Base-by-base conservation (phyloP, 1,140 invertebrate species). In the Aphaenogaster rudis region DNA sequence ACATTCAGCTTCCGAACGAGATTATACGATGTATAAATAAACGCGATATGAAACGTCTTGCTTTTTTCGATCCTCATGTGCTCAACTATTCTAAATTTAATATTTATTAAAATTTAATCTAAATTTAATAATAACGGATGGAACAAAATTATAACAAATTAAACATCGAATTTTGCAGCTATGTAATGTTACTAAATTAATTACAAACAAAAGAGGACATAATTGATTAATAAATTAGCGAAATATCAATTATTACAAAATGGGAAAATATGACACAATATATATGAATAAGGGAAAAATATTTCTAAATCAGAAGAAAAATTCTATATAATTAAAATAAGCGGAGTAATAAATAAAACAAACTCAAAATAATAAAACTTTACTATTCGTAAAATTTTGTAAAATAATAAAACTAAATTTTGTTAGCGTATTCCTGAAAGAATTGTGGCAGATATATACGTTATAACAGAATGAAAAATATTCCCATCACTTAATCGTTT, bases 71-170 rank as follows among this genome's bases (percentile, higher is more conserved):
- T 28, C n/a, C 17, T 71, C 45, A 15, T 28, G 54, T 79, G 11
- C 74, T 69, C 72, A 52, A 61, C 33, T 61, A 78, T 64, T 86
- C 81, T 79, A 89, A 86, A 89, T 86, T 63, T 79, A 89, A 80
- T 86, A 33, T 57, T 36, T 54, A 61, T 79, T 28, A 28, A 28
- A 28, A 28, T 28, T 28, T 28, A 1, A 28, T 28, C 28, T 28
- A 28, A 28, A 28, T 28, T 72, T 59, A 78, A 2, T 42, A 8
- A 42, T 69, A 15, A 0, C 33, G 39, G 33, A 63, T 50, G 9
- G 8, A 54, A 54, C 3, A 15, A 57, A 80, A 54, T 50, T 11
- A 33, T 11, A 61, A n/a, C 4, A 15, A 80, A 54, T 54, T 39
- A 69, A 17, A 52, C 2, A 54, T 80, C 13, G 0, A 52, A 80